Evolutionary conservation across 2,113 vertebrate species (phyloP).

Genomic region (Sinocyclocheilus anshuiensis): DNA sequence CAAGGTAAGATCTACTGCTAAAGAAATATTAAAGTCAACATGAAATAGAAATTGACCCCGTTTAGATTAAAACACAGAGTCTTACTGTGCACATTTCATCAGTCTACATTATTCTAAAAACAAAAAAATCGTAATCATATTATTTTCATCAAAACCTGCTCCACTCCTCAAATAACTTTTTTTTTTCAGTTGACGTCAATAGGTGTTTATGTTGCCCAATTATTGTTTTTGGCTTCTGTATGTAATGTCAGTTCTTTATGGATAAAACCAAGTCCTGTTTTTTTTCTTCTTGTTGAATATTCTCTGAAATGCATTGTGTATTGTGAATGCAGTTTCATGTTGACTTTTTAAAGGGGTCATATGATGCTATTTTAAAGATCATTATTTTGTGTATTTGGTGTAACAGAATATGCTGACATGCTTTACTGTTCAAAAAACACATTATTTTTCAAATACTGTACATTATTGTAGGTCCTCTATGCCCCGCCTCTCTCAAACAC

Average conservation of each 20-base stretch:
- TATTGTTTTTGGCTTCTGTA: not conserved
- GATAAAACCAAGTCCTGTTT: not conserved
- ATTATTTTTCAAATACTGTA: too few relatives aligned
- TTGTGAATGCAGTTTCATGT: not conserved
- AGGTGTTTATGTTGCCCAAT: not conserved
- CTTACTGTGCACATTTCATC: not conserved
- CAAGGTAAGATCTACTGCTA: conserved; percentile 80
- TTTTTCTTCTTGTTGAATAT: not conserved
- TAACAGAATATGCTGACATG: too few relatives aligned
- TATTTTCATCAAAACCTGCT: not conserved
- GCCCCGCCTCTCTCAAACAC: too few relatives aligned
- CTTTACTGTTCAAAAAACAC: too few relatives aligned
- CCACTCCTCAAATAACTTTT: not conserved
- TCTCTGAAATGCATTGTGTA: not conserved
- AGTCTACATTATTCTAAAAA: not conserved
- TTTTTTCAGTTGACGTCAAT: not conserved
- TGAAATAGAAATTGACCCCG: not conserved
- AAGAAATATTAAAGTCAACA: not conserved
- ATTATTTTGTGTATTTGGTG: too few relatives aligned
- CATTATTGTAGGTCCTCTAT: too few relatives aligned
- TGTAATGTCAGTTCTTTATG: not conserved
- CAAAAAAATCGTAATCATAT: not conserved
- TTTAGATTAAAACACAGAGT: not conserved
- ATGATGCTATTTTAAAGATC: too few relatives aligned
- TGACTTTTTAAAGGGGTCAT: not conserved